Percentiles rank a stretch among this genome's conserved stretches.
Evolutionary conservation across 2,113 vertebrate species (phyloP).

Genomic region (Toxotes chatareus): DNA sequence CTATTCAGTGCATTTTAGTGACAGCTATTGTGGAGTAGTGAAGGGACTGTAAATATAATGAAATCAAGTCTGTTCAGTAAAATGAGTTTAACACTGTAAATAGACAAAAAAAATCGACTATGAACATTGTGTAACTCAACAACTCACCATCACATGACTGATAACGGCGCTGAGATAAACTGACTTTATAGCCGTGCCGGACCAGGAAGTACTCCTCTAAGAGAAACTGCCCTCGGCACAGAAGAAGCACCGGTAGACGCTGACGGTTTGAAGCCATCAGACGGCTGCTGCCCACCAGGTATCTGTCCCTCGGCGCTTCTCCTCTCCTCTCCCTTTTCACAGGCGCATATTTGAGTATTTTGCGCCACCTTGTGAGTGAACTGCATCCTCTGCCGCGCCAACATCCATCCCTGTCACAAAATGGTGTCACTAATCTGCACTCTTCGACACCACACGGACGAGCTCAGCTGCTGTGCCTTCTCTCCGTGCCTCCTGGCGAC

Average conservation of each 20-base stretch:
- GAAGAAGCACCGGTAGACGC: not conserved
- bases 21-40: not conserved
- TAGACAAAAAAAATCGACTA: not conserved
- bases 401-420: constrained; percentile 3
- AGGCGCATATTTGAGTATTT: constrained; percentile 24
- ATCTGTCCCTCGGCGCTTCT: not conserved
- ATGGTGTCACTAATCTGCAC: constrained; percentile 87
- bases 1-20: not conserved
- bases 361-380: constrained; percentile 71
- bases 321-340: not conserved
- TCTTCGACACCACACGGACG: constrained; percentile 85
- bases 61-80: not conserved
- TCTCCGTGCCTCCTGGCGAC: constrained; percentile 87
- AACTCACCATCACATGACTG: constrained; percentile 30
- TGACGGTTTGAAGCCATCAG: not conserved
- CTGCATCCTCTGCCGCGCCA: not conserved
- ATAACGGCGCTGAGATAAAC: constrained; percentile 7
- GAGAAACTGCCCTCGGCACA: not conserved
- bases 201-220: not conserved
- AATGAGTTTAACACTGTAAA: not conserved
- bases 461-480: constrained; percentile 90
- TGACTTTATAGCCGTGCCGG: not conserved
- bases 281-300: too few species aligned
- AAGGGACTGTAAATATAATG: not conserved
- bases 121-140: not conserved